Evolutionary conservation across 1,140 invertebrate species (phyloP), one percentile per base, ranked within the genome.

Genomic region (Saccostrea cuccullata): DNA sequence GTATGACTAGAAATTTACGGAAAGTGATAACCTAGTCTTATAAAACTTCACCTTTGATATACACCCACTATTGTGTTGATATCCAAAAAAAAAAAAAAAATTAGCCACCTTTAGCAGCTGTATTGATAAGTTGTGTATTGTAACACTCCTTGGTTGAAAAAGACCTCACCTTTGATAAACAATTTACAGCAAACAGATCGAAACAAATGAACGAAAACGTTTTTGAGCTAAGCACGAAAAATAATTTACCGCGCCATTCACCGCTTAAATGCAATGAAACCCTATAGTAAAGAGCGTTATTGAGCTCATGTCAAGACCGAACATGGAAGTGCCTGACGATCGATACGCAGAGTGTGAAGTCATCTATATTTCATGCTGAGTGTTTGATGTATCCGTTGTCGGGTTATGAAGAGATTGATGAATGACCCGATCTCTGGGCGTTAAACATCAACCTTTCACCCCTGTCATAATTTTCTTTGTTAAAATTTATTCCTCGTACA

Each of bases 1-100:
- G n/a, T n/a, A n/a, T n/a, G n/a, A n/a, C n/a, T n/a, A n/a, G n/a
- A n/a, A n/a, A 47, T 47, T 6, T 47, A 47, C 47, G 47, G 47
- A 47, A 47, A 47, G 6, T 47, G 47, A 47, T 47, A n/a, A 89
- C 86, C 94, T 95, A 47, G 47, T 47, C 47, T 47, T 47, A 5
- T 47, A 47, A 8, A 47, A 47, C 47, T 47, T 47, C 1, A 47
- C 5, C 30, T 36, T 36, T 36, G 5, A 47, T 47, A 47, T 47
- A 8, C 47, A 47, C 5, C 47, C 5, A 47, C 47, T 47, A 47
- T 47, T 47, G 47, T 47, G 47, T 47, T 47, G 47, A 36, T 47
- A 47, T 47, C 89, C 77, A 93, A 93, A 77, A 85, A 30, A 86
- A 89, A 73, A 36, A 36, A 36, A 36, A 36, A 36, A 36, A 36